A percentile compares a stretch with the other conserved stretches of the same genome.
These are phyloP conservation scores for Tetheella fluctuosa DNA, from an alignment of 2,888 invertebrate species.

Conservation along the genomic window DNA sequence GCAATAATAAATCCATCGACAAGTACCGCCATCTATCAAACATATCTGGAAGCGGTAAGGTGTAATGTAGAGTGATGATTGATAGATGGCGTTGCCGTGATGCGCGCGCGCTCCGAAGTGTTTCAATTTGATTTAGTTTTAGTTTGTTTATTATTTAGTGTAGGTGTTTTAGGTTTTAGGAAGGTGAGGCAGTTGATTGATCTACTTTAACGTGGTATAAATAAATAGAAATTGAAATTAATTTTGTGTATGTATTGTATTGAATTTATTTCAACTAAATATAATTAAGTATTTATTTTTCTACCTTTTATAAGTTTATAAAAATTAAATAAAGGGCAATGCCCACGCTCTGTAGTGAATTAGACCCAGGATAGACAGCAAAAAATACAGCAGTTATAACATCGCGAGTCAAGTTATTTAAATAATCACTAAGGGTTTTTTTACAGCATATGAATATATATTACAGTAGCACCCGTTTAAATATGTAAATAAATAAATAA, in stretches of 20 bases:
- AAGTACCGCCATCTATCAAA: slow-evolving; percentile 78
- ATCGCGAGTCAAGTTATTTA: no score
- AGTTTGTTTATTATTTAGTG: slow-evolving; percentile 50
- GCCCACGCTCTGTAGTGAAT: no score
- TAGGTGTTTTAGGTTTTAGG: slow-evolving; percentile 35
- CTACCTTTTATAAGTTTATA: no score
- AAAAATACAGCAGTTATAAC: no score
- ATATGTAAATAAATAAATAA: no score
- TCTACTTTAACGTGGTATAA: neutral
- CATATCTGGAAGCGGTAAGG: slow-evolving; percentile 58
- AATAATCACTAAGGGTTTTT: no score
- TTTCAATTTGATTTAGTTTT: slow-evolving; percentile 51
- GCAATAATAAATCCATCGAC: slow-evolving; percentile 66
- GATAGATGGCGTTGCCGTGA: slow-evolving; percentile 73
- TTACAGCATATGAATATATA: no score
- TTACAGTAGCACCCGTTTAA: no score
- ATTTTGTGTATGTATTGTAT: neutral
- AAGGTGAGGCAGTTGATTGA: slow-evolving; percentile 9
- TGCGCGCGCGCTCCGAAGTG: slow-evolving; percentile 48
- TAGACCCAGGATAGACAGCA: no score
- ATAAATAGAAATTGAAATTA: neutral
- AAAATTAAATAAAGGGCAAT: no score
- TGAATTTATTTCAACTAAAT: no score
- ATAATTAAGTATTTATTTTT: neutral
- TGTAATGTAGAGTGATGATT: slow-evolving; percentile 73